Evolutionary conservation across 2,797 vertebrate genomes (phyloP).

Genomic region (Intellagama lesueurii): DNA sequence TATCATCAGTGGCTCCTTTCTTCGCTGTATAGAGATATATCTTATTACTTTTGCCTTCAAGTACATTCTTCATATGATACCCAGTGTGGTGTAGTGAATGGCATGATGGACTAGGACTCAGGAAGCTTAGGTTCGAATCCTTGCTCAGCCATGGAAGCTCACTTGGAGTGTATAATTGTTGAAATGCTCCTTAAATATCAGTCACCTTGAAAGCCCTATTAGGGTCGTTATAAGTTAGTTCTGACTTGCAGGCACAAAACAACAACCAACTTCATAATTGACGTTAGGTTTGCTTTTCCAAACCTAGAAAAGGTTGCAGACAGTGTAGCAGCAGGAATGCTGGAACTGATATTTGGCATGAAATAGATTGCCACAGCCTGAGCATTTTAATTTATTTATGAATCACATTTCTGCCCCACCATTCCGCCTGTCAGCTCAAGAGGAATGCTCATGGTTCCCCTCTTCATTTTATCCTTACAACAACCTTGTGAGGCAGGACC

Average conservation of each 20-base stretch:
- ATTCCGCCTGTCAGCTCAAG: no score
- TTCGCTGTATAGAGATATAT: not conserved
- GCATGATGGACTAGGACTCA: no score
- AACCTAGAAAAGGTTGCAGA: not conserved
- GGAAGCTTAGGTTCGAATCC: no score
- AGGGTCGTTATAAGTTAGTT: no score
- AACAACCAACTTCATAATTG: not conserved
- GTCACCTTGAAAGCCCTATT: no score
- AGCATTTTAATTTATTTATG: not conserved
- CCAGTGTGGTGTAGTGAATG: no score
- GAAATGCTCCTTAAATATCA: no score
- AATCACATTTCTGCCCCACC: not conserved
- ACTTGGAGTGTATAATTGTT: no score
- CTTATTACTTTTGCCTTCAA: conserved; percentile 25
- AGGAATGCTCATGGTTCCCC: not conserved
- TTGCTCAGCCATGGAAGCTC: no score
- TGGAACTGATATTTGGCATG: not conserved
- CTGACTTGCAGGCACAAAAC: no score
- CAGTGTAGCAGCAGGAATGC: not conserved
- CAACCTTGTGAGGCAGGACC: not conserved
- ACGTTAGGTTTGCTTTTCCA: conserved; percentile 19
- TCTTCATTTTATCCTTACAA: not conserved
- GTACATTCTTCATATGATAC: not conserved
- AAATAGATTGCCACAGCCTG: not conserved
- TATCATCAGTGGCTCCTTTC: not conserved